These are phyloP conservation scores for Eurypyga helias DNA, from an alignment of 2,113 vertebrate species.

Conservation along the genomic window DNA sequence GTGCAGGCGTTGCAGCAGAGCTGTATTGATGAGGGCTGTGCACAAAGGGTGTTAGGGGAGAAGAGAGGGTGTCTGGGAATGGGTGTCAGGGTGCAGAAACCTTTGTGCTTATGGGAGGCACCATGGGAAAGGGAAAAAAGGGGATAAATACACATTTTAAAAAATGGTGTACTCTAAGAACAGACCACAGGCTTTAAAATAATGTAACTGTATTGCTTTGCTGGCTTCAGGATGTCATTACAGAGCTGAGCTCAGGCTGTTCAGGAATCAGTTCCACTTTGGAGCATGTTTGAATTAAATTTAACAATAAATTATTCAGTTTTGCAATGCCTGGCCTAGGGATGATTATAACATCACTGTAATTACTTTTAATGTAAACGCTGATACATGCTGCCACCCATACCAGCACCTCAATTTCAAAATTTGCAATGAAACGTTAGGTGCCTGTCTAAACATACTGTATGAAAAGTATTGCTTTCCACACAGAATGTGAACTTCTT, in stretches of 20 bases:
- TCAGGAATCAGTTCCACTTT: background rate
- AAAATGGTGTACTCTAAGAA: background rate
- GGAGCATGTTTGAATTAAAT: background rate
- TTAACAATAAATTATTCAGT: constrained; percentile 25
- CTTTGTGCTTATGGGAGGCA: background rate
- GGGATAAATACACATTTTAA: background rate
- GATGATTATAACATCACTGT: background rate
- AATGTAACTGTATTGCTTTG: background rate
- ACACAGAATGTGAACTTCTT: background rate
- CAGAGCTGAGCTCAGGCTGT: background rate
- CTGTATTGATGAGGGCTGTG: no score
- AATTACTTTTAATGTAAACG: background rate
- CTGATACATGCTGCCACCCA: background rate
- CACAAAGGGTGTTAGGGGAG: accelerated
- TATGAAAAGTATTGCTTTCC: background rate
- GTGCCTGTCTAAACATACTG: background rate
- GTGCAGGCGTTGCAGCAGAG: background rate
- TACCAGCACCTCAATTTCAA: background rate
- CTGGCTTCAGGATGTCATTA: background rate
- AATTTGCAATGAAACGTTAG: background rate
- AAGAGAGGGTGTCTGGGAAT: background rate
- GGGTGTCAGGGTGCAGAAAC: background rate
- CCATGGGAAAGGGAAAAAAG: background rate
- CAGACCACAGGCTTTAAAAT: background rate
- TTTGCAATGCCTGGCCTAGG: background rate